These are phyloP conservation scores for Mythimna albipuncta DNA, from an alignment of 2,888 invertebrate genomes.

Conservation along the genomic window DNA sequence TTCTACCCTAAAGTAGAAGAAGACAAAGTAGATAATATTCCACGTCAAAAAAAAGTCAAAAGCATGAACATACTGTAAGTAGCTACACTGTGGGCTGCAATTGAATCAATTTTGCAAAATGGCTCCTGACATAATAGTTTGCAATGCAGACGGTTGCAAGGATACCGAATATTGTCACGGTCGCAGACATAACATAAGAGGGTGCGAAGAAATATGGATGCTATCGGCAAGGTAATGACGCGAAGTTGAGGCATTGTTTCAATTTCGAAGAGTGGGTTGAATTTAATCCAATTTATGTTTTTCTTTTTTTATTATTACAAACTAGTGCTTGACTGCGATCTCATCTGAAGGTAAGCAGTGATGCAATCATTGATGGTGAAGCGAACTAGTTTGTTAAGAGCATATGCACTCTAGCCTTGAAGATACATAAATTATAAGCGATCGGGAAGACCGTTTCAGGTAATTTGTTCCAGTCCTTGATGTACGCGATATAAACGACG, in stretches of 20 bases:
- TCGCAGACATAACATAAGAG: constrained; percentile 10
- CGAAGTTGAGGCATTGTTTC: constrained; percentile 33
- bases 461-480: no score
- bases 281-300: not conserved
- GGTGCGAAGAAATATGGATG: constrained; percentile 22
- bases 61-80: not conserved
- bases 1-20: no score
- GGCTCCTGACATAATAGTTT: constrained; percentile 34
- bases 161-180: constrained; percentile 27
- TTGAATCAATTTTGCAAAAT: constrained; percentile 61
- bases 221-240: constrained; percentile 35
- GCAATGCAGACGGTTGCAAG: constrained; percentile 22
- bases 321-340: no score
- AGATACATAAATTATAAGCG: no score
- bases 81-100: constrained; percentile 43
- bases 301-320: not conserved
- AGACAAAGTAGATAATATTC: no score
- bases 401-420: no score
- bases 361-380: no score
- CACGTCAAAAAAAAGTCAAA: no score
- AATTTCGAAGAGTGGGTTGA: constrained; percentile 26
- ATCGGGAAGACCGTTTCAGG: no score
- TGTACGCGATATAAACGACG: no score
- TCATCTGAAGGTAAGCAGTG: no score
- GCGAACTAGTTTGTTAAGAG: no score